Conservation (phyloP, 2,888 invertebrate genomes). For the Trilocha varians region DNA sequence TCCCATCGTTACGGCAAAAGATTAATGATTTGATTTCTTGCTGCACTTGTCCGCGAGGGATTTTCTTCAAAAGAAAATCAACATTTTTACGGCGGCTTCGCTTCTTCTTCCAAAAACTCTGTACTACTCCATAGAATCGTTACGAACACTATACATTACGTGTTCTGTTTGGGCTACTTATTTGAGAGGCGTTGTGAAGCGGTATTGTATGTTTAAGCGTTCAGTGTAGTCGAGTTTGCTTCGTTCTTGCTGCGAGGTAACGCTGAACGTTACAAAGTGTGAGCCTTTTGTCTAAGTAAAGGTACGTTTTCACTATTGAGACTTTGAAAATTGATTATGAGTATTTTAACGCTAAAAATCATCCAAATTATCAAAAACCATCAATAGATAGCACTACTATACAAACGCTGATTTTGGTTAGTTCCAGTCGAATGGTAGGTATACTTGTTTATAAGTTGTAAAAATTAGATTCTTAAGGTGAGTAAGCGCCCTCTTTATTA, state of each 20-base stretch:
- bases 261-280: slow-evolving; percentile 70
- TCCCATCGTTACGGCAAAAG: neutral
- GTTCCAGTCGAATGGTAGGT: no score
- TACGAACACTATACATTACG: slow-evolving; percentile 24
- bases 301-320: slow-evolving; percentile 27
- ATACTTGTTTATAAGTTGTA: no score
- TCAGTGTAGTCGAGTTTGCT: slow-evolving; percentile 13
- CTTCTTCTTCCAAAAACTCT: slow-evolving; percentile 25
- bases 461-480: no score
- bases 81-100: slow-evolving; percentile 49
- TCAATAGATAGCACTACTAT: no score
- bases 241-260: slow-evolving; percentile 40
- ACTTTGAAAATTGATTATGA: slow-evolving; percentile 6
- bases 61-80: slow-evolving; percentile 46
- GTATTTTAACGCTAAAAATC: no score
- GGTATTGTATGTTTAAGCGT: slow-evolving; percentile 27
- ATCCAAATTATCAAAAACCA: no score
- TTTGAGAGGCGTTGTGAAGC: neutral
- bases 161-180: slow-evolving; percentile 3
- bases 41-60: slow-evolving; percentile 49
- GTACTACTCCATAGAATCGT: slow-evolving; percentile 27
- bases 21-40: slow-evolving; percentile 31
- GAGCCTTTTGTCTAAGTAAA: slow-evolving; percentile 68
- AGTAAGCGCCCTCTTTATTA: no score
- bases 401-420: no score